Percentiles rank a stretch among this genome's conserved stretches.
These are phyloP conservation scores for Bos javanicus DNA, from an alignment of 2,113 vertebrate species.

Conservation along the genomic window DNA sequence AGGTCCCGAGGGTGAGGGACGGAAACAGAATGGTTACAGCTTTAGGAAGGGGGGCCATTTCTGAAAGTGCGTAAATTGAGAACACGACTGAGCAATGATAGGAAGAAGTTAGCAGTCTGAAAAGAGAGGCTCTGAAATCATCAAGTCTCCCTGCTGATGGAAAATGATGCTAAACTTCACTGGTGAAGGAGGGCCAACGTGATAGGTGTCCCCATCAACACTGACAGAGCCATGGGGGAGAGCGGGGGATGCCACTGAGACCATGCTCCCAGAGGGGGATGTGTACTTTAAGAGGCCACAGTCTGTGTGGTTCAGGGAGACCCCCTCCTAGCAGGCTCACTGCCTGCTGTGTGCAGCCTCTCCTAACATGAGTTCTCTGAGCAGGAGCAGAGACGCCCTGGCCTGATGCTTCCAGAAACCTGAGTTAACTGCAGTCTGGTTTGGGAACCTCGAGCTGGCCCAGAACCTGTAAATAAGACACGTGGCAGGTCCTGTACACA, in stretches of 20 bases:
- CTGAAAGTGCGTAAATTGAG: not conserved
- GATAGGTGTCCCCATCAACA: slow-evolving; percentile 26
- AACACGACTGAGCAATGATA: not conserved
- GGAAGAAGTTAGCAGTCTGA: not conserved
- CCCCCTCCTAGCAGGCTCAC: not conserved
- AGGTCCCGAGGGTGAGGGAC: not conserved
- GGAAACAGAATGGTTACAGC: not conserved
- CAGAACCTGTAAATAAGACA: slow-evolving; percentile 33
- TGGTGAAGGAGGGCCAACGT: not conserved
- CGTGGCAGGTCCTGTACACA: slow-evolving; percentile 27
- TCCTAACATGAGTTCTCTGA: slow-evolving; percentile 35
- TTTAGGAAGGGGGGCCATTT: not conserved
- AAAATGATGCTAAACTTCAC: slow-evolving; percentile 31
- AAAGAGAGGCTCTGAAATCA: not conserved
- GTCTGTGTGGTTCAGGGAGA: slow-evolving; percentile 40
- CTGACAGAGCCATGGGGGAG: slow-evolving; percentile 1
- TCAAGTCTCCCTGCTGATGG: not conserved
- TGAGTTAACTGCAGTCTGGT: not conserved
- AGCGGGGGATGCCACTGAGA: not conserved
- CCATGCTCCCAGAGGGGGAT: slow-evolving; percentile 42
- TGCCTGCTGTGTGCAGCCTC: not conserved
- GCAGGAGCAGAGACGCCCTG: not conserved
- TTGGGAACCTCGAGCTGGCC: slow-evolving; percentile 53
- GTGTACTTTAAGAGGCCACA: slow-evolving; percentile 51
- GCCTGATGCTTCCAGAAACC: not conserved